These are phyloP conservation scores for Hystrix brachyura DNA, from an alignment of 2,113 vertebrate genomes.

Conservation along the genomic window DNA sequence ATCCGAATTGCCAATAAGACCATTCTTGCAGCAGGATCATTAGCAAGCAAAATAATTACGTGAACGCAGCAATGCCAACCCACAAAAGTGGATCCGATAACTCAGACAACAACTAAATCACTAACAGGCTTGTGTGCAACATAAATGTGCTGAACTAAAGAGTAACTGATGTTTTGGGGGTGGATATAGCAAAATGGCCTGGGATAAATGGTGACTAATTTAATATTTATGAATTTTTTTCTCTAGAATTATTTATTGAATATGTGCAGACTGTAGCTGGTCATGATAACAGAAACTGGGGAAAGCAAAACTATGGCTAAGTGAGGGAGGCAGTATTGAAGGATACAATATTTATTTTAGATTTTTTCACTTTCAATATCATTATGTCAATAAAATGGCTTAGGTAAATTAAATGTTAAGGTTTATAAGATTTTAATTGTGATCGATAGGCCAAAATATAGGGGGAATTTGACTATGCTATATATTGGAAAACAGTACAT, in stretches of 20 bases:
- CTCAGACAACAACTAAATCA: neutral
- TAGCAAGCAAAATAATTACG: neutral
- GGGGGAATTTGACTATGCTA: neutral
- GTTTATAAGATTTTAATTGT: too few species aligned
- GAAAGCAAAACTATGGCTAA: neutral
- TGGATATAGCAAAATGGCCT: neutral
- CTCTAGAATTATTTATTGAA: neutral
- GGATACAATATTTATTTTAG: neutral
- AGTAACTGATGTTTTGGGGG: neutral
- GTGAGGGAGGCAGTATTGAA: neutral
- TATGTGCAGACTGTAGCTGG: neutral
- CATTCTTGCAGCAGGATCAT: neutral
- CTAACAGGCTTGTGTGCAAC: rapidly evolving
- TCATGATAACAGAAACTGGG: neutral
- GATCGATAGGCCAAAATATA: neutral
- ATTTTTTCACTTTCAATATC: neutral
- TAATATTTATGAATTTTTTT: neutral
- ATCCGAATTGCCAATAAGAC: neutral
- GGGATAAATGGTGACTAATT: too few species aligned
- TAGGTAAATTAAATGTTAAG: neutral
- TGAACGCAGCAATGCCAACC: neutral
- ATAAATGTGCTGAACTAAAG: neutral
- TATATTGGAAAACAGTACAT: neutral
- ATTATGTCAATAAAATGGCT: neutral
- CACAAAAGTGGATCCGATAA: neutral